Evolutionary conservation across 2,113 vertebrate species (phyloP), one percentile per base, ranked within the genome.

Genomic region (Carassius carassius): DNA sequence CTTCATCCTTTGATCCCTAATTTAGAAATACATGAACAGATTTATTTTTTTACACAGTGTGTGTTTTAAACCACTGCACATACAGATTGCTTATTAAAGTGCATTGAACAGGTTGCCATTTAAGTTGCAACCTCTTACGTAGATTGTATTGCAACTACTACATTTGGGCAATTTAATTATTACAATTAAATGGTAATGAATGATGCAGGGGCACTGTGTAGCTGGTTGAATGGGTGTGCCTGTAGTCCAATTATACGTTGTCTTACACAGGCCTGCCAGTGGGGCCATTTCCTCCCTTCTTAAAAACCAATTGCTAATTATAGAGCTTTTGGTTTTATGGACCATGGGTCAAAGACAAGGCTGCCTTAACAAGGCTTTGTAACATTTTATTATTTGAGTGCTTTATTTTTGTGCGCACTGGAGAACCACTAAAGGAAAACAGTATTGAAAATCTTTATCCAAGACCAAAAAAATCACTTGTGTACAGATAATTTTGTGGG

Each of bases 301-400:
- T 76, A 78, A 76, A 84, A 56, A 21, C 13, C 60, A 77, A 78
- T 73, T 16, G 62, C 85, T 88, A 86, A 84, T 88, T 86, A 74
- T 80, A 86, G 62, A 82, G 60, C 63, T 6, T 62, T 83, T 70
- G 49, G 72, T 86, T 86, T 82, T 84, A 69, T 79, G 86, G 72
- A 81, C 77, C 23, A 29, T 25, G 49, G 77, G 82, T 87, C 70
- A 81, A 60, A 65, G 58, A 80, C 47, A 37, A 81, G 74, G 13
- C 78, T 79, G 58, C 37, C 37, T 25, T 47, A 47, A 76, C 16
- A 54, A 19, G 23, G 78, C 58, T 47, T 63, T 79, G 77, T 79
- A 63, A 25, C 25, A 25, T 63, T 78, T 44, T 78, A 25, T 58
- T n/a, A n/a, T 58, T 25, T 41, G 17, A n/a, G 21, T 41, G 49